Evolutionary conservation across 2,113 vertebrate genomes (phyloP), one percentile per base, ranked within the genome.

Genomic region (Epinephelus fuscoguttatus): DNA sequence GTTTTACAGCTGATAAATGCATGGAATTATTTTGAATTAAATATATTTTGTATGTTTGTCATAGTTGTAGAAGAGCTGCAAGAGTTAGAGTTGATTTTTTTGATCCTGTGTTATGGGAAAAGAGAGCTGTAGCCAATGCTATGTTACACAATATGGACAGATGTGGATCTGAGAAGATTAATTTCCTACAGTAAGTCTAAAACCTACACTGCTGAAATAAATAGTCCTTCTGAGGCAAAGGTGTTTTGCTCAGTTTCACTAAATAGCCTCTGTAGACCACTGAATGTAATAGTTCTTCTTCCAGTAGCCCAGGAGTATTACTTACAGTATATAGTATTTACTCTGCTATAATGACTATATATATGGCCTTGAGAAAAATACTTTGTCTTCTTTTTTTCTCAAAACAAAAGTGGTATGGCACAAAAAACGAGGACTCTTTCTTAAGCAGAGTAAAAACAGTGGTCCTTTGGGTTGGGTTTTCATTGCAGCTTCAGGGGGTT

Each of bases 211-310:
- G 40, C 37, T 67, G 40, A 84, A 75, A 75, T 49, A 2, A 60
- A 80, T 62, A n/a, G n/a, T 49, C 18, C 42, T 30, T 17, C 74
- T 40, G 40, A 57, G 18, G n/a, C 21, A 3, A 40, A 15, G 37
- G 40, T 55, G 67, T 57, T 73, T 61, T 42, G 40, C 30, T 63
- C 49, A 62, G 62, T 74, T 83, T 61, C 14, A 52, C 60, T 81
- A 56, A 84, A 56, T 17, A 70, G 30, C 47, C 59, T 74, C 64
- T 57, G 27, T 55, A 71, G 68, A 59, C 49, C 42, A 45, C 45
- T 45, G 53, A 60, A 40, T 27, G 37, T 57, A 64, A 81, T 61
- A 27, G 56, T 60, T 64, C 23, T 27, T 84, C 50, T 37, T 33
- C 57, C 18, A 59, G 17, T 19, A 52, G 56, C 27, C 2, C 14